These are phyloP conservation scores for Rhinogobius similis DNA, from an alignment of 2,113 vertebrate species.

Conservation along the genomic window DNA sequence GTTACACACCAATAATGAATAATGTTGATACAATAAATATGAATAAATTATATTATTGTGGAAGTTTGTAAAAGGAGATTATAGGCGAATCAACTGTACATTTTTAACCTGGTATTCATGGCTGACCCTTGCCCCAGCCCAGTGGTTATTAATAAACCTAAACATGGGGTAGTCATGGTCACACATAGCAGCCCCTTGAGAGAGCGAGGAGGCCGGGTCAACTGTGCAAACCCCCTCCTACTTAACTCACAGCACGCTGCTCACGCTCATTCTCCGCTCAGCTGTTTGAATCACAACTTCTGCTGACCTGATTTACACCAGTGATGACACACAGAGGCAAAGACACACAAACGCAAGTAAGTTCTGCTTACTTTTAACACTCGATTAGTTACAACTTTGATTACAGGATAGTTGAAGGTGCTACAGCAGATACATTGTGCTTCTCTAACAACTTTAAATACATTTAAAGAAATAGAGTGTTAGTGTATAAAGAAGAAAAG, in stretches of 20 bases:
- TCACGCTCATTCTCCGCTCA: constrained; percentile 50
- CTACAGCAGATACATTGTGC: neutral
- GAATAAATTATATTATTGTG: neutral
- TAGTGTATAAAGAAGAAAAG: neutral
- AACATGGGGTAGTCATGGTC: constrained; percentile 75
- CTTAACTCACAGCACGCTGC: constrained; percentile 19
- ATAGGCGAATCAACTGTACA: neutral
- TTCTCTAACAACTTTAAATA: neutral
- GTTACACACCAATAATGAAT: neutral
- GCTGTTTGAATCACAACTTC: constrained; percentile 6
- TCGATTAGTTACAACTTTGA: neutral
- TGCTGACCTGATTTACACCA: neutral
- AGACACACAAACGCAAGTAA: constrained; percentile 33
- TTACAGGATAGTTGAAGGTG: neutral
- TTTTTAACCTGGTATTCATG: constrained; percentile 23
- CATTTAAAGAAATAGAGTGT: neutral
- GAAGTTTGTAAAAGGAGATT: neutral
- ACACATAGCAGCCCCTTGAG: constrained; percentile 64
- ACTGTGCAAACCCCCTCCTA: constrained; percentile 16
- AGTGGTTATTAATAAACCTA: constrained; percentile 80
- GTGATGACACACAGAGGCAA: neutral
- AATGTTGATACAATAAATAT: neutral
- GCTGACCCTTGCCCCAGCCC: constrained; percentile 51
- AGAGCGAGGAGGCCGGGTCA: constrained; percentile 54
- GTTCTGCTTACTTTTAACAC: constrained; percentile 13